phyloP scores from a whole-genome alignment of 2,797 vertebrate species.

The Synanceia verrucosa region DNA sequence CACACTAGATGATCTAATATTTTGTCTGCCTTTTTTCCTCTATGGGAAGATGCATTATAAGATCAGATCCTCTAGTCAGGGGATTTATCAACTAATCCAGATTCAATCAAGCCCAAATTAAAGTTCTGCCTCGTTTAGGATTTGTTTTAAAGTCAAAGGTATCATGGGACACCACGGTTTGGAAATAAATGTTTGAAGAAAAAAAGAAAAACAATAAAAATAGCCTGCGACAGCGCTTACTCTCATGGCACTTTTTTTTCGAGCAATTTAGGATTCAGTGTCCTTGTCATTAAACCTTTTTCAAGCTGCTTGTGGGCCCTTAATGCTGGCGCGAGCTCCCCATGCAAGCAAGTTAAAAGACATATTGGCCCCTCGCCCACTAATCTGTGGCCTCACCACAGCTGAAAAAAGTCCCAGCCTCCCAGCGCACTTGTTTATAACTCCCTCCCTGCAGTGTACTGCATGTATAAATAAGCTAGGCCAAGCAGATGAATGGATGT shows the following conservation, averaged over 20 bases:
- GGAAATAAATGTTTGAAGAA: conserved; percentile 8
- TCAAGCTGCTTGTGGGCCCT: conserved; percentile 6
- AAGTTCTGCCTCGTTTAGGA: neutral
- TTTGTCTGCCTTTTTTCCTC: neutral
- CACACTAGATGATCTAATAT: neutral
- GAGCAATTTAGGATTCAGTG: conserved; percentile 5
- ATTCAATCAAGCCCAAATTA: conserved; percentile 1
- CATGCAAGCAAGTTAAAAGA: conserved; percentile 37
- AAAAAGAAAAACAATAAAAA: neutral
- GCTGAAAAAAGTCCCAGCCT: conserved; percentile 19
- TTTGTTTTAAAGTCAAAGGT: neutral
- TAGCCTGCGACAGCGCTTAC: neutral
- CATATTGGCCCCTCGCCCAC: conserved; percentile 18
- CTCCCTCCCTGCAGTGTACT: conserved; percentile 8
- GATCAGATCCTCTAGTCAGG: neutral
- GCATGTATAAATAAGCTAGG: conserved; percentile 36
- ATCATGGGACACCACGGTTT: neutral
- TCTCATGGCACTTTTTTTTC: conserved; percentile 26
- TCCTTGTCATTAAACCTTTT: conserved; percentile 29
- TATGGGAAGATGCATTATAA: neutral
- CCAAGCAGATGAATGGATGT: conserved; percentile 11
- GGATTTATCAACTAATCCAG: conserved; percentile 17
- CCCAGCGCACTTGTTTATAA: conserved; percentile 16
- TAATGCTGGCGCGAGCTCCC: neutral
- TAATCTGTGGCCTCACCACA: neutral